Evolutionary conservation across 2,113 vertebrate species (phyloP).

Genomic region (Tympanuchus pallidicinctus): DNA sequence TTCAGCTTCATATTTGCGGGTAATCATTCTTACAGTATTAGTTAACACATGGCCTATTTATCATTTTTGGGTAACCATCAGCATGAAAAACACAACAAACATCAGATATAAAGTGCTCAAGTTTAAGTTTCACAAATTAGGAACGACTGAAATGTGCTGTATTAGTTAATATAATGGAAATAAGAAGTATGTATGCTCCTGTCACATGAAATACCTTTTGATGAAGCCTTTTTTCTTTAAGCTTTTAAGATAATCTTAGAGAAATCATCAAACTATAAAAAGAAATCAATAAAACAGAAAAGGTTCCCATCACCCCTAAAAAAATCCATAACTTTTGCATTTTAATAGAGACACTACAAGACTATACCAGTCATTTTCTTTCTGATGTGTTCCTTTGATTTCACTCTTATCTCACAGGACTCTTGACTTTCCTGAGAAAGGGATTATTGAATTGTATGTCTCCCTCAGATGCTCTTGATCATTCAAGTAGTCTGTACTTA

Average conservation of each 20-base stretch:
- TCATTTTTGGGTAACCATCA: neutral
- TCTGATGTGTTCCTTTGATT: slow-evolving; percentile 86
- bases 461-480: slow-evolving; percentile 87
- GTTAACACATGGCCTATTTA: neutral
- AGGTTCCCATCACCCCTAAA: slow-evolving; percentile 82
- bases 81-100: neutral
- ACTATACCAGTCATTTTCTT: slow-evolving; percentile 79
- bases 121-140: neutral
- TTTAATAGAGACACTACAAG: slow-evolving; percentile 82
- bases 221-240: slow-evolving; percentile 81
- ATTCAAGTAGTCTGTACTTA: slow-evolving; percentile 86
- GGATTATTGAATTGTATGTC: slow-evolving; percentile 86
- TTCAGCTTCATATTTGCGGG: neutral
- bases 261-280: slow-evolving; percentile 88
- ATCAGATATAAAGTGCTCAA: neutral
- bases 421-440: slow-evolving; percentile 84
- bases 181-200: slow-evolving; percentile 48
- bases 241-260: slow-evolving; percentile 86
- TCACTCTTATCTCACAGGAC: slow-evolving; percentile 80
- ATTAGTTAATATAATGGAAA: slow-evolving; percentile 42
- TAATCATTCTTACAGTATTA: neutral
- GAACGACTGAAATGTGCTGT: neutral
- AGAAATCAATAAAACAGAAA: slow-evolving; percentile 87
- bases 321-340: slow-evolving; percentile 86
- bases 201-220: slow-evolving; percentile 78